Evolutionary conservation across 2,113 vertebrate species (phyloP).

Genomic region (Chaetura pelagica): DNA sequence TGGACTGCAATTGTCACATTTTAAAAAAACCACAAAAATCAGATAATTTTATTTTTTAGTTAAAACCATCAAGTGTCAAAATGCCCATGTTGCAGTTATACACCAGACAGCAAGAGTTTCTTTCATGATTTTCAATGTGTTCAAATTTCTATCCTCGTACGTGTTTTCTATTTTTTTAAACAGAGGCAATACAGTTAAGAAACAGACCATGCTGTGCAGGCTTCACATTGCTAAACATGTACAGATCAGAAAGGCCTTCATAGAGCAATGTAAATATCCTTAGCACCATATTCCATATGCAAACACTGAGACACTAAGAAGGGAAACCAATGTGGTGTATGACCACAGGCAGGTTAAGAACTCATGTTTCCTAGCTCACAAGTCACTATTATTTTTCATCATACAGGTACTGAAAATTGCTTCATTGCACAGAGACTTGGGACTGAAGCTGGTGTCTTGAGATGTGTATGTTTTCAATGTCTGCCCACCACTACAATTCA

Average conservation of each 20-base stretch:
- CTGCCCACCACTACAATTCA: background rate
- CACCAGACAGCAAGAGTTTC: background rate
- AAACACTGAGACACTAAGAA: background rate
- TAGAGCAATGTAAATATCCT: background rate
- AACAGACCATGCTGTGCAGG: background rate
- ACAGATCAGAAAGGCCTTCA: background rate
- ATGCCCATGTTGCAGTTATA: background rate
- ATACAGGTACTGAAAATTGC: background rate
- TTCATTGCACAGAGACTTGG: background rate
- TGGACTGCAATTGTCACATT: background rate
- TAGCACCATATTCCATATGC: background rate
- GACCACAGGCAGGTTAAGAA: slow-evolving; percentile 44
- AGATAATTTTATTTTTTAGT: background rate
- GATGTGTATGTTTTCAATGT: background rate
- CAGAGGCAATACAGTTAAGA: background rate
- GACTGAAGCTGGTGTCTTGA: background rate
- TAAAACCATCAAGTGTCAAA: background rate
- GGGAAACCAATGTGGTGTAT: slow-evolving; percentile 10
- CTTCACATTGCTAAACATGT: background rate
- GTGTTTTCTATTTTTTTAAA: background rate
- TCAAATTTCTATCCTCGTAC: background rate
- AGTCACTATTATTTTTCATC: slow-evolving; percentile 26
- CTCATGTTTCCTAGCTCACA: slow-evolving; percentile 10
- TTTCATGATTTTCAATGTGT: background rate
- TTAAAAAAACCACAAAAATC: background rate